phyloP scores from a whole-genome alignment of 2,113 vertebrate genomes.

The Psilopsiagon aymara region DNA sequence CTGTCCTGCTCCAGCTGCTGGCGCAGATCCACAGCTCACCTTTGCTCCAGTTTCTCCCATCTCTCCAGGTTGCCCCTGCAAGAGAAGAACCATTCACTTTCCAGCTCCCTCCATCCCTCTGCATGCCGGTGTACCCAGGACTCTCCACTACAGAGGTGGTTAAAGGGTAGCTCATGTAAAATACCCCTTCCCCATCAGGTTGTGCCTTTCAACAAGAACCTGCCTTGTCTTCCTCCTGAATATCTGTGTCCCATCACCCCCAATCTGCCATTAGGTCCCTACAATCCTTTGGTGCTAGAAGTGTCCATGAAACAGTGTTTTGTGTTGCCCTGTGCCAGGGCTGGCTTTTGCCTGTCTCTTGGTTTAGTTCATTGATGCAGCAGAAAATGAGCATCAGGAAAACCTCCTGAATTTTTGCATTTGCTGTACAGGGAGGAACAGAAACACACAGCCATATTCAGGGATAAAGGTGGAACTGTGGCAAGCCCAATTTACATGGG shows the following conservation, averaged over 20 bases:
- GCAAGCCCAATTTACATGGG: rapidly evolving
- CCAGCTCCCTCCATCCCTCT: background rate
- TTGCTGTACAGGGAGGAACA: background rate
- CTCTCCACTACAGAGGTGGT: background rate
- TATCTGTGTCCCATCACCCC: background rate
- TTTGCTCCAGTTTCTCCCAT: constrained; percentile 68
- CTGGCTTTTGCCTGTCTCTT: background rate
- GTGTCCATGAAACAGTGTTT: background rate
- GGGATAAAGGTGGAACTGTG: background rate
- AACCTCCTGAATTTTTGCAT: rapidly evolving
- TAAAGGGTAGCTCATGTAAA: background rate
- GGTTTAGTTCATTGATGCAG: background rate
- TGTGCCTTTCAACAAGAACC: background rate
- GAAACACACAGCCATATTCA: rapidly evolving
- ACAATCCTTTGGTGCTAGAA: background rate
- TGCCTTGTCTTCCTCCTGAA: background rate
- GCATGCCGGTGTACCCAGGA: background rate
- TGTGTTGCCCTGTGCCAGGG: rapidly evolving
- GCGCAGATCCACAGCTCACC: background rate
- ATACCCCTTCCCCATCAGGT: background rate
- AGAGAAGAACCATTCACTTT: background rate
- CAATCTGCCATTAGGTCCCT: background rate
- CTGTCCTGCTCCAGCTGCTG: background rate
- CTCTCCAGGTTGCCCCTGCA: constrained; percentile 82
- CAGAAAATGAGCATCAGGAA: background rate